Evolutionary conservation across 2,797 vertebrate species (phyloP).

Genomic region (Sebastes glaucus): DNA sequence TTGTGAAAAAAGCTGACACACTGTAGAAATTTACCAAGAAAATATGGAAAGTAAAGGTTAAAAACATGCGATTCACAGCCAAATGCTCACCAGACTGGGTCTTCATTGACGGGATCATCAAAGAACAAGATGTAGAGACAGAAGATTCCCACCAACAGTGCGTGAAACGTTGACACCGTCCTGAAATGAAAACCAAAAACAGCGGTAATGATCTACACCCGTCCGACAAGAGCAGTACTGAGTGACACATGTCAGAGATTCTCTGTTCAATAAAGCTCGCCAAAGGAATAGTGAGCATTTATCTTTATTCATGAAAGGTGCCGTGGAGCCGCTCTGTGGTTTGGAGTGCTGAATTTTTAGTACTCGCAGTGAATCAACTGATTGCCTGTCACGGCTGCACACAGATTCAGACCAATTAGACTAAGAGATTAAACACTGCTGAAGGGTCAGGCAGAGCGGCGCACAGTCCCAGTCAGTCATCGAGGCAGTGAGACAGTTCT

Average conservation of each 20-base stretch:
- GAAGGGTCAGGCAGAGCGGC: constrained; percentile 47
- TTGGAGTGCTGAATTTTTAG: constrained; percentile 26
- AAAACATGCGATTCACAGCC: background rate
- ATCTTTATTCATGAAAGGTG: constrained; percentile 13
- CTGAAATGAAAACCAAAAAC: constrained; percentile 73
- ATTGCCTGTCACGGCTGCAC: constrained; percentile 56
- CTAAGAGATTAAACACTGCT: constrained; percentile 68
- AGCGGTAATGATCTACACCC: background rate
- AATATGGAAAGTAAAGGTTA: background rate
- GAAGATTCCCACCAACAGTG: constrained; percentile 92
- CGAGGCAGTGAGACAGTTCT: constrained; percentile 35
- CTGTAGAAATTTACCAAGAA: background rate
- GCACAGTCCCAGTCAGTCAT: constrained; percentile 54
- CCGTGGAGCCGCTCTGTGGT: constrained; percentile 9
- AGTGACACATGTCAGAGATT: background rate
- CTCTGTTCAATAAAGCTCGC: background rate
- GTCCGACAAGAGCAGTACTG: background rate
- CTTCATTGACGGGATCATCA: constrained; percentile 89
- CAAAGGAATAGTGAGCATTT: background rate
- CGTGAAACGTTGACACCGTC: constrained; percentile 95
- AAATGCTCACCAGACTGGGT: constrained; percentile 93
- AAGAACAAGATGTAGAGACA: constrained; percentile 92
- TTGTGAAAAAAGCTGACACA: background rate
- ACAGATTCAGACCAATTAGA: constrained; percentile 68
- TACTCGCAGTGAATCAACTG: constrained; percentile 40